Evolutionary conservation across 2,888 invertebrate genomes (phyloP).

Genomic region (Yponomeuta plumbellus): DNA sequence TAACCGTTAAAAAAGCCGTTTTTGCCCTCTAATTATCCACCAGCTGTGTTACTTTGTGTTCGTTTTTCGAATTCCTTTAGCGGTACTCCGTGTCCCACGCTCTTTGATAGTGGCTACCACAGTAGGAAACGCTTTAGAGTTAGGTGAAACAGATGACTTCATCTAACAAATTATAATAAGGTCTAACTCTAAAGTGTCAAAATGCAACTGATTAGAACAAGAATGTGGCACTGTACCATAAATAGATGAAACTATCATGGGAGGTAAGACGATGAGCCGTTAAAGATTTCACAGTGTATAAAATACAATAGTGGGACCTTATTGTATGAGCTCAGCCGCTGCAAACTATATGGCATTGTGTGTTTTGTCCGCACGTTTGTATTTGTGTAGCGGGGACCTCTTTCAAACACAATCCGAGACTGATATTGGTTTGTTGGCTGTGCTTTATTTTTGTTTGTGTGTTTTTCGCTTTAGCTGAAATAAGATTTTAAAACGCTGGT

Average conservation of each 20-base stretch:
- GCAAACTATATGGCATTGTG: slow-evolving; percentile 31
- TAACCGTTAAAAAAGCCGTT: no score
- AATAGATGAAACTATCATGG: no score
- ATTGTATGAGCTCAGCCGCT: slow-evolving; percentile 37
- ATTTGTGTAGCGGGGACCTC: slow-evolving; percentile 40
- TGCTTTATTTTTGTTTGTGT: slow-evolving; percentile 6
- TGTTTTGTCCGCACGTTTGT: slow-evolving; percentile 34
- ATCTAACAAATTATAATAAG: no score
- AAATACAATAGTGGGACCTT: slow-evolving; percentile 26
- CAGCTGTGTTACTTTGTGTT: no score
- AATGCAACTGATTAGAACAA: no score
- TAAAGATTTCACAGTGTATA: background rate
- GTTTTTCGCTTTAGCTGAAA: background rate
- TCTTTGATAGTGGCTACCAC: background rate
- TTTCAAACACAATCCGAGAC: slow-evolving; percentile 29
- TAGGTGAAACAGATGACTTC: no score
- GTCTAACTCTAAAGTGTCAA: no score
- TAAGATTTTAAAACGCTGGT: background rate
- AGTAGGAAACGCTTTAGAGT: no score
- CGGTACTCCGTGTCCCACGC: slow-evolving; percentile 1
- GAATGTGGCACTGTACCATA: no score
- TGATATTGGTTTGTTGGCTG: slow-evolving; percentile 10
- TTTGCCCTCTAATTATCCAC: no score
- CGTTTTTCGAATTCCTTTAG: background rate
- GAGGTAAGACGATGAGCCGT: no score